Conservation (phyloP, 2,888 invertebrate genomes). For the Brassicogethes aeneus region DNA sequence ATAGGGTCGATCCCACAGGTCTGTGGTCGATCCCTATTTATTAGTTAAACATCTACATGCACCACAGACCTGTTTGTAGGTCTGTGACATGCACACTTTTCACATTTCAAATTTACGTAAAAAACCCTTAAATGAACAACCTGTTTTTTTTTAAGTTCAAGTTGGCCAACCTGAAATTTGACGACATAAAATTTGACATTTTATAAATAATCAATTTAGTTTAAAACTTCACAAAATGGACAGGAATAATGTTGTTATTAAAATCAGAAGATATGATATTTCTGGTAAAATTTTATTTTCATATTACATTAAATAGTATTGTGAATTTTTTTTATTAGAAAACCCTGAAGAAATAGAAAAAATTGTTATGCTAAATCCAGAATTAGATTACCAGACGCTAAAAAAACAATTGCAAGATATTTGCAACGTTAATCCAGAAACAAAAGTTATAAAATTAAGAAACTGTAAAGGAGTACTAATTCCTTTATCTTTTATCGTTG, state of each 20-base stretch:
- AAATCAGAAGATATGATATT: slow-evolving; percentile 30
- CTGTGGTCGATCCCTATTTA: no score
- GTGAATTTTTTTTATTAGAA: slow-evolving; percentile 19
- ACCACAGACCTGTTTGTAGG: no score
- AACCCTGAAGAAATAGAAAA: slow-evolving; percentile 25
- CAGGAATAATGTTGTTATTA: slow-evolving; percentile 22
- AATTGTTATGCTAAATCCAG: slow-evolving; percentile 27
- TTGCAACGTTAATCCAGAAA: slow-evolving; percentile 32
- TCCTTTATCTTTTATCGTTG: slow-evolving; percentile 39
- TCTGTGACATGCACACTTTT: no score
- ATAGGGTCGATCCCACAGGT: no score
- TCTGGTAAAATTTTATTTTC: slow-evolving; percentile 17
- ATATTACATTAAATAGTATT: neutral
- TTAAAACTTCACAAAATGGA: slow-evolving; percentile 7
- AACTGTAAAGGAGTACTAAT: slow-evolving; percentile 38
- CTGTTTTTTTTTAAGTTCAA: no score
- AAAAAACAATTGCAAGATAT: slow-evolving; percentile 30
- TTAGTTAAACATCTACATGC: no score
- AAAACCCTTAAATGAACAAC: no score
- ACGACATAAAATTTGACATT: no score
- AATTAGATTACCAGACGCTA: slow-evolving; percentile 27
- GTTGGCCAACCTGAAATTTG: no score
- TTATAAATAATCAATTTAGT: neutral
- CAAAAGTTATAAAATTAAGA: slow-evolving; percentile 42
- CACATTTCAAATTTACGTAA: no score